These are phyloP conservation scores for Diplosoma virens DNA, from an alignment of 23 tunicate genomes.

Conservation along the genomic window DNA sequence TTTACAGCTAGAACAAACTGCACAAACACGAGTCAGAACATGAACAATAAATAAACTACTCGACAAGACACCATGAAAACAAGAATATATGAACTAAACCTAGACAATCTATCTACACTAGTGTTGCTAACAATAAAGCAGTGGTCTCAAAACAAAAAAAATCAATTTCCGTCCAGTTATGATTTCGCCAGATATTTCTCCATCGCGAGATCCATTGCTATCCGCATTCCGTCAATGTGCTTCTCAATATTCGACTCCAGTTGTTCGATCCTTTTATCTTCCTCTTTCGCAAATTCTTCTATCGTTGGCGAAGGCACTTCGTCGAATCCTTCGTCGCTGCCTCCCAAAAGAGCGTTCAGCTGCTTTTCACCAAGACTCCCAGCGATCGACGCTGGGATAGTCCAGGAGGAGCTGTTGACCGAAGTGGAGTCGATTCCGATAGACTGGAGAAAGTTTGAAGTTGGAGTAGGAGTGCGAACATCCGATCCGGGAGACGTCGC, in stretches of 20 bases:
- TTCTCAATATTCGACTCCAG: constrained; percentile 67
- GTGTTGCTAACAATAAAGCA: neutral
- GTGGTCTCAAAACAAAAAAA: neutral
- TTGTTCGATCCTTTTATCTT: constrained; percentile 54
- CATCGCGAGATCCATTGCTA: constrained; percentile 82
- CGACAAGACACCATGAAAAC: too few species aligned
- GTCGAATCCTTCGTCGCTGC: constrained; percentile 55
- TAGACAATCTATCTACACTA: too few species aligned
- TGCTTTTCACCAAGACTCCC: constrained; percentile 58
- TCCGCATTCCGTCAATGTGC: constrained; percentile 76
- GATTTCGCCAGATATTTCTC: constrained; percentile 55
- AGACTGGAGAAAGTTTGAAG: constrained; percentile 57
- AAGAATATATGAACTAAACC: too few species aligned
- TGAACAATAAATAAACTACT: too few species aligned
- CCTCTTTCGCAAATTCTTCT: constrained; percentile 67
- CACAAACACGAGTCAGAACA: too few species aligned
- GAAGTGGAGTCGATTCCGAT: constrained; percentile 61
- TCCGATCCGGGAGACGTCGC: neutral
- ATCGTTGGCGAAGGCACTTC: constrained; percentile 29
- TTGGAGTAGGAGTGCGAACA: constrained; percentile 83
- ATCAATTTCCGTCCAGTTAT: neutral
- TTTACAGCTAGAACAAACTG: too few species aligned
- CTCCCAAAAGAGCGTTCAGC: constrained; percentile 59
- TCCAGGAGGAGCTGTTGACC: constrained; percentile 33
- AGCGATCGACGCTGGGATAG: constrained; percentile 28